Base-by-base conservation (phyloP, 2,888 invertebrate species). In the Falcaria lacertinaria region DNA sequence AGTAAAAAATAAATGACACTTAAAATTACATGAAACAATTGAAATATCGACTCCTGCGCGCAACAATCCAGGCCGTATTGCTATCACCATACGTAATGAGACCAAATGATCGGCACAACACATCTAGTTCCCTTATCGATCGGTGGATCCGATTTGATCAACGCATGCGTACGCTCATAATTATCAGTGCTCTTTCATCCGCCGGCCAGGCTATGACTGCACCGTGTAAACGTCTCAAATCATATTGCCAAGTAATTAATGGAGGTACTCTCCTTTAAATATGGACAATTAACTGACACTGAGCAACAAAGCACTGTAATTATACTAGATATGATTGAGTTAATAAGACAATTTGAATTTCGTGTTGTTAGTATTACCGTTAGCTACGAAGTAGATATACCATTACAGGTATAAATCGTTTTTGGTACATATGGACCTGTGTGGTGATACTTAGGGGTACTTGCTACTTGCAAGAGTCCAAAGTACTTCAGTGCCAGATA, bases 121-220 rank as follows among this genome's bases (percentile, higher is more conserved):
- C 74, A 78, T 82, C 80, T 81, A 80, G 81, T 83, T 81, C 75
- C 75, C 72, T 77, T 80, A 83, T 86, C 88, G 84, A 85, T 79
- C 81, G 80, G 77, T 76, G 77, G 77, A 74, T 73, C 76, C 69
- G 84, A 84, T 88, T 84, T 86, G 87, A 88, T 88, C 85, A 86
- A 86, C 86, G 85, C 79, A 84, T 81, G 78, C 80, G 80, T 80
- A 75, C 74, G 74, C 68, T 78, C 84, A 84, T 87, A 87, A 87
- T 86, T 87, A 86, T 80, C 80, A 75, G 63, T 57, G 73, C 77
- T 77, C 87, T 87, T 88, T 86, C 86, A 87, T 87, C 76, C 74
- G 80, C 88, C 87, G 86, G 80, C 82, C 60, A 47, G 65, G 76
- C 84, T 84, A 85, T 76, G 85, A 74, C 69, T 64, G 75, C 61